phyloP scores from a whole-genome alignment of 2,113 vertebrate genomes.

The Bos javanicus region DNA sequence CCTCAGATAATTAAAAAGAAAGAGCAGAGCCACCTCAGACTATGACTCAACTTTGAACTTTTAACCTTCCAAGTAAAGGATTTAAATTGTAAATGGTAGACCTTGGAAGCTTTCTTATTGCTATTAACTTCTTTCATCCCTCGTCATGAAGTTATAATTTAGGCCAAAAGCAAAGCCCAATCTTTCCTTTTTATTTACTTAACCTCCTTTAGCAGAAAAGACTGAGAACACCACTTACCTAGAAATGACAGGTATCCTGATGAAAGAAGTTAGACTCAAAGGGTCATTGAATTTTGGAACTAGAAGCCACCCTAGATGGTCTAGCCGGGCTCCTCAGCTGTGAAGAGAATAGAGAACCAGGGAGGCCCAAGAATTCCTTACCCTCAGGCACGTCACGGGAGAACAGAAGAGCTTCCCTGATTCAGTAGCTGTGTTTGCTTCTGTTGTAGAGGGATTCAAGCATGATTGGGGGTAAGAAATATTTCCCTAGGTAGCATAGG shows the following conservation, averaged over 20 bases:
- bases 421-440: background rate
- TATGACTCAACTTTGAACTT: conserved; percentile 89
- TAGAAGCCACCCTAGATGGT: background rate
- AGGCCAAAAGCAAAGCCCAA: conserved; percentile 70
- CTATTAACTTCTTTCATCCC: conserved; percentile 78
- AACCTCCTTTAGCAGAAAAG: conserved; percentile 72
- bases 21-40: conserved; percentile 83
- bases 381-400: background rate
- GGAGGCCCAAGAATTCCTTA: background rate
- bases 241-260: conserved; percentile 64
- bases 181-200: conserved; percentile 71
- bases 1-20: conserved; percentile 89
- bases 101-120: conserved; percentile 75
- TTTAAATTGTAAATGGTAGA: conserved; percentile 81
- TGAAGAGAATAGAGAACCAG: background rate
- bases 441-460: background rate
- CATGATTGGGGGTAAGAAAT: background rate
- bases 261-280: conserved; percentile 44
- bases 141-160: conserved; percentile 55
- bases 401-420: background rate
- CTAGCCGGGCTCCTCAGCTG: background rate
- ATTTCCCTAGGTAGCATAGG: background rate
- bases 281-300: conserved; percentile 26
- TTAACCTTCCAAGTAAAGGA: conserved; percentile 82
- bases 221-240: conserved; percentile 67